Percentiles rank a stretch among this genome's conserved stretches.
These are phyloP conservation scores for Metopolophium dirhodum DNA, from an alignment of 1,140 invertebrate species.

Conservation along the genomic window DNA sequence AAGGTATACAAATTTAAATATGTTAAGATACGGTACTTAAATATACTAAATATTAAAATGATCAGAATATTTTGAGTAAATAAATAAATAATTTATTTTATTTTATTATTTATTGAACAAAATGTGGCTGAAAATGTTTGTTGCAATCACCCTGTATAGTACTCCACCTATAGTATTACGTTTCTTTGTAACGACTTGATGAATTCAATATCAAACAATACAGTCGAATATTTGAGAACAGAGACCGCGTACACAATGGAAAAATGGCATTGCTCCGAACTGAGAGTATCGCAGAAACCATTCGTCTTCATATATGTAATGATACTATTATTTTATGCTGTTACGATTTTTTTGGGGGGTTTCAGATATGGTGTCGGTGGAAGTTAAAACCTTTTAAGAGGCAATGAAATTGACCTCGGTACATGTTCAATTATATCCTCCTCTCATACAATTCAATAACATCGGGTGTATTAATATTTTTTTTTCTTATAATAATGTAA, in stretches of 20 bases:
- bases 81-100: too few relatives aligned
- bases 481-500: not conserved
- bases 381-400: too few relatives aligned
- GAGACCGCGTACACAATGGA: not conserved
- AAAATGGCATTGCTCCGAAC: not conserved
- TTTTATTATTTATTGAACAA: not conserved
- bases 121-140: not conserved
- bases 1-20: too few relatives aligned
- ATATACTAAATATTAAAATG: not conserved
- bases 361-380: not conserved
- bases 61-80: not conserved
- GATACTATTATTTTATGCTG: not conserved
- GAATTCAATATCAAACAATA: not conserved
- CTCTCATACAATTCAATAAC: not conserved
- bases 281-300: not conserved
- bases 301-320: not conserved
- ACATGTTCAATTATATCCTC: not conserved
- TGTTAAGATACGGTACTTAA: too few relatives aligned
- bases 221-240: not conserved
- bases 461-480: not conserved
- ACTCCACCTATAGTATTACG: not conserved
- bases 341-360: not conserved
- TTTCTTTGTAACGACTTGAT: not conserved
- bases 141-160: not conserved
- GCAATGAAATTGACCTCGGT: not conserved